phyloP scores from a whole-genome alignment of 2,888 invertebrate genomes.

The Hybos culiciformis region DNA sequence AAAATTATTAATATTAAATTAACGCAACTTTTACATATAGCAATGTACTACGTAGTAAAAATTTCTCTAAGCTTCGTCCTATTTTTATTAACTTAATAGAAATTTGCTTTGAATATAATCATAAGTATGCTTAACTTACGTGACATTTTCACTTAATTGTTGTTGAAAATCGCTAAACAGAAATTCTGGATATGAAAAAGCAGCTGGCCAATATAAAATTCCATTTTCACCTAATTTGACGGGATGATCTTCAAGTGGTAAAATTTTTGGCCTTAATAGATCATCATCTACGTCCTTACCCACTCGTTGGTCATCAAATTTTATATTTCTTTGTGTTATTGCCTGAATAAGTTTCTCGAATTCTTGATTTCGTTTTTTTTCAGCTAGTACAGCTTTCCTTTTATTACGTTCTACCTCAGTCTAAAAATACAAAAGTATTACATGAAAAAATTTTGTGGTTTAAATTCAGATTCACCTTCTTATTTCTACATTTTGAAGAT shows the following conservation, averaged over 20 bases:
- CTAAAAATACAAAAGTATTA: constrained; percentile 11
- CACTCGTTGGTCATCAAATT: constrained; percentile 41
- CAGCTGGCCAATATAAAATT: constrained; percentile 70
- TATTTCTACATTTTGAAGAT: constrained; percentile 39
- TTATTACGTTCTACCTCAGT: constrained; percentile 25
- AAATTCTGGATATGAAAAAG: constrained; percentile 80
- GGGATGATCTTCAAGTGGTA: constrained; percentile 47
- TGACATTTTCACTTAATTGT: constrained; percentile 58
- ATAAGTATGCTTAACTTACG: constrained; percentile 36
- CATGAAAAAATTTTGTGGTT: background rate
- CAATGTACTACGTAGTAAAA: background rate
- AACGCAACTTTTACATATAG: background rate
- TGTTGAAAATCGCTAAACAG: constrained; percentile 76
- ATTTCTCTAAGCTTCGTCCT: background rate
- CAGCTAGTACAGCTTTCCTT: constrained; percentile 29
- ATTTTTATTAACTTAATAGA: too few species aligned
- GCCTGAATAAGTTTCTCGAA: constrained; percentile 37
- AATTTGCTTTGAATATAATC: too few species aligned
- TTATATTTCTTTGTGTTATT: constrained; percentile 38
- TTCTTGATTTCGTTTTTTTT: constrained; percentile 38
- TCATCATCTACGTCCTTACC: constrained; percentile 35
- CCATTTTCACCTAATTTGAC: constrained; percentile 46
- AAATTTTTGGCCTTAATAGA: constrained; percentile 47
- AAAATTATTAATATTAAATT: background rate
- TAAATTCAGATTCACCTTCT: constrained; percentile 20